phyloP scores from a whole-genome alignment of 1,140 invertebrate genomes.

The Bicyclus anynana region DNA sequence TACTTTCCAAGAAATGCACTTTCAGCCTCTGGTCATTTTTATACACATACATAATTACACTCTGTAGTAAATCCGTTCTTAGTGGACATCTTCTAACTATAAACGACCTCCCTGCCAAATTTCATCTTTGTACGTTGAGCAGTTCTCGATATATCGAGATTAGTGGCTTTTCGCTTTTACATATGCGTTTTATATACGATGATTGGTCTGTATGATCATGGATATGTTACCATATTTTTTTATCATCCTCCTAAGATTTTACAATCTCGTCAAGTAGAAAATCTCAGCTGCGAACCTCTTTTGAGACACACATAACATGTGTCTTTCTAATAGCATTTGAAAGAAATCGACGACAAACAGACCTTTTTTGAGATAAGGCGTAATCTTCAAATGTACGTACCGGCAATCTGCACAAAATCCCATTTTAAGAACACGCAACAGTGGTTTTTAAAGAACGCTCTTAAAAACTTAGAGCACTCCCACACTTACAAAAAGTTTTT shows the following conservation, averaged over 20 bases:
- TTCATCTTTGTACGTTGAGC: too few relatives aligned
- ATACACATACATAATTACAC: too few relatives aligned
- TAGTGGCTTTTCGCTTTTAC: too few relatives aligned
- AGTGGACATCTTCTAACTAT: too few relatives aligned
- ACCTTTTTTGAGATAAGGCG: conserved; percentile 64
- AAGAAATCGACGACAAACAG: conserved; percentile 51
- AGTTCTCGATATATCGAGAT: too few relatives aligned
- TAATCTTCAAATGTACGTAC: conserved; percentile 36
- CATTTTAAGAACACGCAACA: conserved; percentile 69
- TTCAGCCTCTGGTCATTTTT: too few relatives aligned
- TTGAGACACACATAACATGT: conserved; percentile 33
- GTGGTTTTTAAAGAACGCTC: conserved; percentile 58
- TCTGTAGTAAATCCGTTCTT: too few relatives aligned
- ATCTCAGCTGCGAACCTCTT: background rate
- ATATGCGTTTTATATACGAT: too few relatives aligned
- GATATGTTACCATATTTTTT: too few relatives aligned
- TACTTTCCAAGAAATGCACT: too few relatives aligned
- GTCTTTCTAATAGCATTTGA: conserved; percentile 56
- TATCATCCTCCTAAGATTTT: background rate
- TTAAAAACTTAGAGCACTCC: conserved; percentile 53
- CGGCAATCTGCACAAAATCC: conserved; percentile 63
- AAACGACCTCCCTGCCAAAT: too few relatives aligned
- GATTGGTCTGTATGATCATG: too few relatives aligned
- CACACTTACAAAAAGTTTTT: conserved; percentile 60
- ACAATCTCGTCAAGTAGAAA: background rate